Evolutionary conservation across 2,113 vertebrate genomes (phyloP), one percentile per base, ranked within the genome.

Genomic region (Cryptotis parvus): DNA sequence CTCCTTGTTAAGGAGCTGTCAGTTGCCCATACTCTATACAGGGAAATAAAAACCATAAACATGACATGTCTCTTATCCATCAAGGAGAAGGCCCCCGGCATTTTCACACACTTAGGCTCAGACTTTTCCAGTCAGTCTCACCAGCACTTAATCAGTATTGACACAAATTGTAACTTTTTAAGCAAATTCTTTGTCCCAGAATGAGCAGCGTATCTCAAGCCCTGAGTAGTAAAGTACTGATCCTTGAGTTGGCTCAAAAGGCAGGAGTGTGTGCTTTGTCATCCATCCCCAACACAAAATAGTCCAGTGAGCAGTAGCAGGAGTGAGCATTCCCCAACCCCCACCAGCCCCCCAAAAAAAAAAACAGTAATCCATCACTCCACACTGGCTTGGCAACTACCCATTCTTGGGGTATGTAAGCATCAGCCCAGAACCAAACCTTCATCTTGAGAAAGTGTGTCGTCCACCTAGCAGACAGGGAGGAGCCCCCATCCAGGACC

Each of bases 401-500:
- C 70, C 31, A 43, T 14, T 18, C 82, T 65, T 18, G 80, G 14
- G 11, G 16, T 66, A 4, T 33, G 7, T 11, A 11, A 84, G 61
- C 29, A 7, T 33, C 5, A 8, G 29, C 29, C 58, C 14, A 45
- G 66, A 73, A 55, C 24, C 9, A 2, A 81, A 45, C 27, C 77
- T 94, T 33, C 35, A 12, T 31, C 12, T 9, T 6, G 9, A 26
- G 35, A 4, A 49, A 1, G 4, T 78, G 70, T 7, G 65, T 70
- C 65, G 33, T 10, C 83, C 35, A 61, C n/a, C 66, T n/a, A 45
- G 12, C 12, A 66, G 73, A 33, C 24, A 18, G 35, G 3, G 65
- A 31, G 63, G 27, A n/a, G n/a, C 10, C 27, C 55, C 55, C 11
- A 27, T 58, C 80, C 80, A 92, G 91, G 88, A 58, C 83, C 86